Evolutionary conservation across 2,113 vertebrate species (phyloP).

Genomic region (Ammodytes dubius): DNA sequence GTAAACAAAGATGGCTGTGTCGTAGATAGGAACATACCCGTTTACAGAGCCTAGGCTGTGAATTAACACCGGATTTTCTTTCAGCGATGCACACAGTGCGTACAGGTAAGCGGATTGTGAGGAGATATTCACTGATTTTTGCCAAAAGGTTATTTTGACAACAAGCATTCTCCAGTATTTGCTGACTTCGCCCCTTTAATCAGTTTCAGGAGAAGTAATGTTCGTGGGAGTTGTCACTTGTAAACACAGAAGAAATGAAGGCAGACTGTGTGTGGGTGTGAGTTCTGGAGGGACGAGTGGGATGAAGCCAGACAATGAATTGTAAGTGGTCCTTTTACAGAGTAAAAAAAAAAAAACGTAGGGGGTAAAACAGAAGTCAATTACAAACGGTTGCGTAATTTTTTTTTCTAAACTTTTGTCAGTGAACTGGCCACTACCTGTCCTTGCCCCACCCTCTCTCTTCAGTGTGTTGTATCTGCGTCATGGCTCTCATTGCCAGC

Average conservation of each 20-base stretch:
- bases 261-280: constrained; percentile 39
- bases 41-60: no score
- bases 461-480: constrained; percentile 45
- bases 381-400: constrained; percentile 24
- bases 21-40: no score
- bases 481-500: constrained; percentile 62
- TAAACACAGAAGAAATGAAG: constrained; percentile 29
- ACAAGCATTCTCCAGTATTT: no score
- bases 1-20: no score
- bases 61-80: no score
- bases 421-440: constrained; percentile 76
- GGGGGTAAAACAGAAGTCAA: not conserved
- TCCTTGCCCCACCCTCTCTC: constrained; percentile 68
- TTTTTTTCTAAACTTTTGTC: constrained; percentile 32
- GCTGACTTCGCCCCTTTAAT: constrained; percentile 26
- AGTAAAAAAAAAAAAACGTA: constrained; percentile 7
- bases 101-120: no score
- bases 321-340: not conserved
- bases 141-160: no score
- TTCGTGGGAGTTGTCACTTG: constrained; percentile 43
- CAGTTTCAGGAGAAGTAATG: constrained; percentile 23
- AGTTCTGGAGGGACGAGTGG: constrained; percentile 8
- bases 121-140: constrained; percentile 1
- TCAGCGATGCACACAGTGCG: no score
- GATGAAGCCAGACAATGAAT: constrained; percentile 17